A percentile compares a stretch with the other conserved stretches of the same genome.
These are phyloP conservation scores for Climacteris rufus DNA, from an alignment of 2,113 vertebrate species.

Conservation along the genomic window DNA sequence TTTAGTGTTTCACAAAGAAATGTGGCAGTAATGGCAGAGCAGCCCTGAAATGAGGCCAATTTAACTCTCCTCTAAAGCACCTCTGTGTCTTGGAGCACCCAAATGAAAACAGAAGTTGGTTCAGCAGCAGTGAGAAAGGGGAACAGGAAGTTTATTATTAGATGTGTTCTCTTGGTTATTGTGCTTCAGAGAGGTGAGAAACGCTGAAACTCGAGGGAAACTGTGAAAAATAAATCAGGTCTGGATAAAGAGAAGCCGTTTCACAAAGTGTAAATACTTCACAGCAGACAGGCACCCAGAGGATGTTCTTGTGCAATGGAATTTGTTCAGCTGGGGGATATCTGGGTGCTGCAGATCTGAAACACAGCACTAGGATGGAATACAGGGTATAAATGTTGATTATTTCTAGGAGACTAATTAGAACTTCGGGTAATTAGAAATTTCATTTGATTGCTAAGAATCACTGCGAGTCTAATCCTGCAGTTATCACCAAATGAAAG, in stretches of 20 bases:
- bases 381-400: neutral
- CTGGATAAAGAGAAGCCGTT: neutral
- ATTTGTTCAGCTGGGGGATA: neutral
- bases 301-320: neutral
- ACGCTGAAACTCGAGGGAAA: accelerated
- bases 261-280: neutral
- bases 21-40: neutral
- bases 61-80: neutral
- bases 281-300: neutral
- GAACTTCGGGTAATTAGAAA: constrained; percentile 14
- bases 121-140: neutral
- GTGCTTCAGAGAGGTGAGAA: neutral
- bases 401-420: constrained; percentile 37
- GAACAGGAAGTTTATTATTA: neutral
- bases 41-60: neutral
- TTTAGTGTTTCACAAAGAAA: accelerated
- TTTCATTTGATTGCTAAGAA: constrained; percentile 39
- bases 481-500: constrained; percentile 4
- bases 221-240: neutral
- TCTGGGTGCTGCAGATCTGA: neutral
- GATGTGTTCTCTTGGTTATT: neutral
- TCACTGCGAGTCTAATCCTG: neutral
- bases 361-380: neutral
- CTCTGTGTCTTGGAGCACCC: neutral
- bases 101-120: neutral